Percentiles rank a stretch among this genome's conserved stretches.
phyloP scores from a whole-genome alignment of 2,113 vertebrate genomes.

The Myotis yumanensis region DNA sequence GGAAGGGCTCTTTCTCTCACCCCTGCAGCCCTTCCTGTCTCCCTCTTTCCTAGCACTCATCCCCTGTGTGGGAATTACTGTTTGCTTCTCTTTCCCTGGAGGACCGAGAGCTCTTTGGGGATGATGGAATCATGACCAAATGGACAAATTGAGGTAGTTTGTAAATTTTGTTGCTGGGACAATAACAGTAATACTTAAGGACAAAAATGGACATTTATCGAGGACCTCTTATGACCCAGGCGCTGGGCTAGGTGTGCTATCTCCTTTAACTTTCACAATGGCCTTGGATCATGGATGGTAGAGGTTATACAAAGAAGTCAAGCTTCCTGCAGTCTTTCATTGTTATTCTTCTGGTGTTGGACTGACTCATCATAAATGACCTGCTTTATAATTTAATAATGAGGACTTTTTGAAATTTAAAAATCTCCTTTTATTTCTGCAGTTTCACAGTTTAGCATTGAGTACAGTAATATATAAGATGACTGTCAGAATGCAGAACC shows the following conservation, averaged over 20 bases:
- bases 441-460: constrained; percentile 74
- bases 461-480: constrained; percentile 70
- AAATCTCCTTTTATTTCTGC: constrained; percentile 57
- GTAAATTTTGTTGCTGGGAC: constrained; percentile 22
- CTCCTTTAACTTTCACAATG: neutral
- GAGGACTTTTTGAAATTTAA: constrained; percentile 57
- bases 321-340: constrained; percentile 23
- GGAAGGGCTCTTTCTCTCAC: neutral
- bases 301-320: constrained; percentile 7
- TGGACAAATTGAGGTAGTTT: neutral
- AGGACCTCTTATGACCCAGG: neutral
- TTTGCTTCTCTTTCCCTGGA: neutral
- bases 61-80: neutral
- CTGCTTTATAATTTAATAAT: constrained; percentile 78
- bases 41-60: neutral
- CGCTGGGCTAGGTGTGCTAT: neutral
- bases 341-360: constrained; percentile 75
- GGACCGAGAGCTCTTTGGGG: neutral
- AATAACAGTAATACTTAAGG: neutral
- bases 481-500: constrained; percentile 69
- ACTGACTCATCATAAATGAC: constrained; percentile 78
- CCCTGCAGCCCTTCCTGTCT: accelerated
- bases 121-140: neutral
- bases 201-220: neutral
- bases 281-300: neutral